phyloP scores from a whole-genome alignment of 1,140 invertebrate genomes.

The Sitophilus oryzae region DNA sequence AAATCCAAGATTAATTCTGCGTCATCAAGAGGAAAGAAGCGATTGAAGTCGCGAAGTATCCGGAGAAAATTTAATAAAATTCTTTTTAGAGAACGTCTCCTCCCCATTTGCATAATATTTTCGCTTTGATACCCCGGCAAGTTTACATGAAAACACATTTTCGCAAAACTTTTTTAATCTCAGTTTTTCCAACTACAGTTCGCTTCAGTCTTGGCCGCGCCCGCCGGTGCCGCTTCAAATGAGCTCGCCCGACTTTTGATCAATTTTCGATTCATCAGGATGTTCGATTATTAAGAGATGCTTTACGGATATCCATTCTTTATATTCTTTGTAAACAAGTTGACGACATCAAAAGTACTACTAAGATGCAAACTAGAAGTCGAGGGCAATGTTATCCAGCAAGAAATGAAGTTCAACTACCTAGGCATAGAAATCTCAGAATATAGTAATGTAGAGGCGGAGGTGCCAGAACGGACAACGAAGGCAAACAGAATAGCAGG shows the following conservation, averaged over 20 bases:
- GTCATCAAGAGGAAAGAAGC: not conserved
- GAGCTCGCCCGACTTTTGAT: constrained; percentile 11
- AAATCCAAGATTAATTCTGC: constrained; percentile 3
- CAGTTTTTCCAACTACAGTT: constrained; percentile 22
- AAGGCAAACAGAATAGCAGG: too few species aligned
- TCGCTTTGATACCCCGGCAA: constrained; percentile 20
- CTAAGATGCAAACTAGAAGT: too few species aligned
- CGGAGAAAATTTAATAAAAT: constrained; percentile 22
- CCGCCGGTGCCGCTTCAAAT: not conserved
- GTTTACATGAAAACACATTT: constrained; percentile 18
- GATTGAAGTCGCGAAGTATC: constrained; percentile 13
- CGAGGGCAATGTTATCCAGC: too few species aligned
- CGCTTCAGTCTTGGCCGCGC: constrained; percentile 9
- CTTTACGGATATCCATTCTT: not conserved
- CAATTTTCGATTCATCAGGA: too few species aligned
- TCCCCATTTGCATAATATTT: constrained; percentile 22
- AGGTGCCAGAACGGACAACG: too few species aligned
- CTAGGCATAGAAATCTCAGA: too few species aligned
- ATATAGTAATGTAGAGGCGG: too few species aligned
- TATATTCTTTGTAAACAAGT: too few species aligned
- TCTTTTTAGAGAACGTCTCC: constrained; percentile 14
- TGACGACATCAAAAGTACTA: too few species aligned
- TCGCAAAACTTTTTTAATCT: constrained; percentile 21
- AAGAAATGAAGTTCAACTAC: too few species aligned
- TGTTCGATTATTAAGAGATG: too few species aligned